Base-by-base conservation (phyloP, 2,888 invertebrate genomes). In the Tubulanus polymorphus region DNA sequence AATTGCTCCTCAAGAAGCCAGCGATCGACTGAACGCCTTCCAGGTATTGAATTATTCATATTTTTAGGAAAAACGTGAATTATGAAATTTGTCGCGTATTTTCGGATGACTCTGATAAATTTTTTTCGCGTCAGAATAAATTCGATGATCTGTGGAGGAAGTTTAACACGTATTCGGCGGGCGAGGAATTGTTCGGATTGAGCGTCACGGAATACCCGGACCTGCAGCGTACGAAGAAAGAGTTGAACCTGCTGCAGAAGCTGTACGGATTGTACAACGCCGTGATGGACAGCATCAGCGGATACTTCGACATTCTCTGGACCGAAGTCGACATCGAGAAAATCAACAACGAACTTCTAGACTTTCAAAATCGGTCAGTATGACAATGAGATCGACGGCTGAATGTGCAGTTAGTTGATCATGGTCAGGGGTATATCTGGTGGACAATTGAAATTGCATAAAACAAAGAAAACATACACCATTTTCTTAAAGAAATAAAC, bases 241-340 rank as follows among this genome's bases (percentile, higher is more conserved):
- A 78, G 55, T 62, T 78, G 23, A 71, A 64, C 41, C 65, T 78
- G 20, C 63, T 78, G 37, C 76, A 78, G 67, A 78, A 77, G 53
- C 67, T 78, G 49, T 78, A 77, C 59, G 68, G 72, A 28, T 63
- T 78, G 18, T 78, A 78, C 65, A 76, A 71, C 55, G 61, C 65
- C 28, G 77, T 78, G 18, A 76, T 73, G 66, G 66, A 63, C n/a
- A 69, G 71, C 50, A 73, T 78, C 28, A 70, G 70, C 61, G 73
- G 76, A 12, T 78, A 76, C 65, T 75, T 65, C 59, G 76, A 77
- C 58, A 71, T 77, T 25, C 65, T 71, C 5, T 78, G 78, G 78
- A 64, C 68, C 8, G 77, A 78, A 37, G 74, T 78, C 28, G 74
- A 78, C 59, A 76, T 76, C 57, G 75, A 76, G 28, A 75, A 73